Evolutionary conservation across 2,113 vertebrate genomes (phyloP).

Genomic region (Carlito syrichta): DNA sequence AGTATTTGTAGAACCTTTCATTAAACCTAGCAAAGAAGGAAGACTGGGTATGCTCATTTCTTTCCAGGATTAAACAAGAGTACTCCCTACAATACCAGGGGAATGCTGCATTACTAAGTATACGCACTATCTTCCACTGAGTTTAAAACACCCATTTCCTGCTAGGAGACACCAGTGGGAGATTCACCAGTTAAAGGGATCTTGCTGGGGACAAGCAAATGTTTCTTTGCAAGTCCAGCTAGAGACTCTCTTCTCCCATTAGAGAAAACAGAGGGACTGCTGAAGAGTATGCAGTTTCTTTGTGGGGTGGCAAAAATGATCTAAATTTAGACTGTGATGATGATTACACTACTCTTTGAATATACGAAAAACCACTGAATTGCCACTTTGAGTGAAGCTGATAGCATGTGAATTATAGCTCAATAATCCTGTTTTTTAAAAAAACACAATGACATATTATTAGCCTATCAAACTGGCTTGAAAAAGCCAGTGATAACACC

Average conservation of each 20-base stretch:
- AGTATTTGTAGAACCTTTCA: neutral
- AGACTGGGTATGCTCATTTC: neutral
- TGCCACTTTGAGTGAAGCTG: neutral
- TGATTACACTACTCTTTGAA: neutral
- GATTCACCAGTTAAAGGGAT: neutral
- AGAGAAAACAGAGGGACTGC: neutral
- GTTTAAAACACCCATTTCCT: neutral
- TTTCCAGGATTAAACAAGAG: neutral
- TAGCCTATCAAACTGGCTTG: neutral
- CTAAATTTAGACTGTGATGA: neutral
- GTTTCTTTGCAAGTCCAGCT: neutral
- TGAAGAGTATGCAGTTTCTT: neutral
- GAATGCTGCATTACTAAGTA: neutral
- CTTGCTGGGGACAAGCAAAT: neutral
- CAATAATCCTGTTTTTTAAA: neutral
- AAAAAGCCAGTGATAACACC: neutral
- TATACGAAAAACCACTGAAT: neutral
- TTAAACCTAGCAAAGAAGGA: neutral
- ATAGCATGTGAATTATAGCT: neutral
- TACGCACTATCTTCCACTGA: neutral
- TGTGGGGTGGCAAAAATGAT: neutral
- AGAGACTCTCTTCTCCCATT: neutral
- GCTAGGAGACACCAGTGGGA: neutral
- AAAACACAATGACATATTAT: neutral
- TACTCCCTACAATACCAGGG: neutral